Conservation (phyloP, 2,888 invertebrate species). For the Heliconius hortense region DNA sequence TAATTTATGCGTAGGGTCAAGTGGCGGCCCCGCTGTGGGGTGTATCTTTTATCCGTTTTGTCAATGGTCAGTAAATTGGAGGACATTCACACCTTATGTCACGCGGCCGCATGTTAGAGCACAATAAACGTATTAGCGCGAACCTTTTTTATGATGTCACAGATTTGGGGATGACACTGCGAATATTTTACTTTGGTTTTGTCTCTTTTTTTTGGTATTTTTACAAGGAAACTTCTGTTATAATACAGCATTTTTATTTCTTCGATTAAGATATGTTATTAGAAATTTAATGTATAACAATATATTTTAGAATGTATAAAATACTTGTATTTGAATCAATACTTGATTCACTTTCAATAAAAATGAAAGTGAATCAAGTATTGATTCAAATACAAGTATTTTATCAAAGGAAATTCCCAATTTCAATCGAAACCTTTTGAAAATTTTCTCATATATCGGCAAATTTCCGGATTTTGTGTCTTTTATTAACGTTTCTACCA, state of each 20-base stretch:
- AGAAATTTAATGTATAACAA: too few species aligned
- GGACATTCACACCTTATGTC: conserved; percentile 63
- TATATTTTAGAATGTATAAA: too few species aligned
- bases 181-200: conserved; percentile 16
- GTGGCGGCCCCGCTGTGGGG: conserved; percentile 54
- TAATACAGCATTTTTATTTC: too few species aligned
- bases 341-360: too few species aligned
- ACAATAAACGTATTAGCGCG: conserved; percentile 61
- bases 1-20: conserved; percentile 80
- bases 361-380: not conserved
- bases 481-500: not conserved
- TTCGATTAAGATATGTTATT: too few species aligned
- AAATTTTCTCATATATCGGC: not conserved
- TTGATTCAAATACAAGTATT: not conserved
- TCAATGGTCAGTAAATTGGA: conserved; percentile 56
- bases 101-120: conserved; percentile 54
- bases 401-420: not conserved
- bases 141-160: conserved; percentile 45
- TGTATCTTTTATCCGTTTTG: conserved; percentile 48
- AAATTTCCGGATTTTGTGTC: not conserved
- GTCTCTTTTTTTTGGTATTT: not conserved
- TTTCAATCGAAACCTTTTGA: not conserved
- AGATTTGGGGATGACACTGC: conserved; percentile 35
- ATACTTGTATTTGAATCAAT: too few species aligned
- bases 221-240: not conserved